Evolutionary conservation across 2,113 vertebrate genomes (phyloP).

Genomic region (Symphodus melops): DNA sequence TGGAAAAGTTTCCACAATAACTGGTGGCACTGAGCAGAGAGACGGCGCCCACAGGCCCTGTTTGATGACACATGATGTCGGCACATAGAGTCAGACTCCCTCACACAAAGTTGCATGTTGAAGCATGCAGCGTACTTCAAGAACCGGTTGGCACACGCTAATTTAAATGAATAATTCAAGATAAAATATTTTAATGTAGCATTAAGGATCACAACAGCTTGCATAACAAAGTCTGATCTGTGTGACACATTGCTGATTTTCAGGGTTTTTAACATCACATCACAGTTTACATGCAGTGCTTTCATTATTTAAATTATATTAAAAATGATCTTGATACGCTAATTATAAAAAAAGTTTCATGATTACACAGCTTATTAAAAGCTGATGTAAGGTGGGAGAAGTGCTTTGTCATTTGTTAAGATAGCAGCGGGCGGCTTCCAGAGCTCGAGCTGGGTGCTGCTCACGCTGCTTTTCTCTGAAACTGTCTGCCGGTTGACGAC

Average conservation of each 20-base stretch:
- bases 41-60: too few relatives aligned
- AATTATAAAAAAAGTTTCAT: conserved; percentile 25
- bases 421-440: conserved; percentile 25
- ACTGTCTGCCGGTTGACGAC: conserved; percentile 21
- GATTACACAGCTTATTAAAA: conserved; percentile 17
- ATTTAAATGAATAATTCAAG: too few relatives aligned
- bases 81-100: not conserved
- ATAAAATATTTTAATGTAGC: not conserved
- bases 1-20: not conserved
- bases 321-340: conserved; percentile 3
- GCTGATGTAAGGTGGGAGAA: conserved; percentile 23
- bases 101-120: not conserved
- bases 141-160: too few relatives aligned
- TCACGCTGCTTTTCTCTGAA: conserved; percentile 29
- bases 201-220: not conserved
- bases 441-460: not conserved
- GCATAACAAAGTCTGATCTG: not conserved
- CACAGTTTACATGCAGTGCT: conserved; percentile 7
- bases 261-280: conserved; percentile 13
- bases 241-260: not conserved
- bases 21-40: not conserved
- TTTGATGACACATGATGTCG: not conserved
- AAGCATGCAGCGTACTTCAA: not conserved
- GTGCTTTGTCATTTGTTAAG: conserved; percentile 17
- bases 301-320: conserved; percentile 19